Evolutionary conservation across 1,140 invertebrate species (phyloP), one percentile per base, ranked within the genome.

Genomic region (Macrostomum lignano): DNA sequence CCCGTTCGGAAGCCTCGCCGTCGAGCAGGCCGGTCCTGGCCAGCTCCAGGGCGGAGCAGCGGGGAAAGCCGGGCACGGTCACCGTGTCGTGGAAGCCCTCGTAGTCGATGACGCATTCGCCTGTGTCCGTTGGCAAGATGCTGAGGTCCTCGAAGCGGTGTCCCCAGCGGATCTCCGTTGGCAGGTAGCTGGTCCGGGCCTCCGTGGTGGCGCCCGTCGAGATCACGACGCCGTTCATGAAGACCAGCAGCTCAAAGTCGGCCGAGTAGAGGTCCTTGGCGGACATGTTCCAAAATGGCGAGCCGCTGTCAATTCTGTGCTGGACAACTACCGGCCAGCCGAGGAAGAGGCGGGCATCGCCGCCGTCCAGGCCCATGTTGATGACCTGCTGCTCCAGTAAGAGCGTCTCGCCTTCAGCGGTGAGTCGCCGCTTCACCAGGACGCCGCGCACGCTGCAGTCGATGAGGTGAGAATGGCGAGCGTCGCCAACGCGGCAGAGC

Each of bases 391-490:
- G 56, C 36, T 50, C 48, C 31, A 61, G 47, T 14, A 61, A 49
- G 21, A 55, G 42, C 7, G 51, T 51, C 43, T 64, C 62, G 9
- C 62, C 62, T n/a, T 64, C 62, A 33, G 46, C 43, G 0, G 84
- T 91, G 11, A 71, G 70, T 39, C 71, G 70, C n/a, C 74, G 69
- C 35, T 72, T 66, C 26, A 98, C 82, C 31, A 96, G 55, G 50
- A 88, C 74, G 1, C 81, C 81, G 26, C 77, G 55, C 2, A 94
- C 70, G 38, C 70, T 72, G 28, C 62, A 78, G 13, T 79, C 78
- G 25, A 94, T 86, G 30, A 98, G 79, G 52, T 91, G 84, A 7
- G 78, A 88, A 54, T 91, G 91, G 31, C 86, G 63, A 75, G 96
- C 84, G 55, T n/a, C 86, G 3, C 86, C 88, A 1, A 96, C 79